Percentiles rank a stretch among this genome's conserved stretches.
Evolutionary conservation across 2,888 invertebrate species (phyloP).

Genomic region (Linyphia triangularis): DNA sequence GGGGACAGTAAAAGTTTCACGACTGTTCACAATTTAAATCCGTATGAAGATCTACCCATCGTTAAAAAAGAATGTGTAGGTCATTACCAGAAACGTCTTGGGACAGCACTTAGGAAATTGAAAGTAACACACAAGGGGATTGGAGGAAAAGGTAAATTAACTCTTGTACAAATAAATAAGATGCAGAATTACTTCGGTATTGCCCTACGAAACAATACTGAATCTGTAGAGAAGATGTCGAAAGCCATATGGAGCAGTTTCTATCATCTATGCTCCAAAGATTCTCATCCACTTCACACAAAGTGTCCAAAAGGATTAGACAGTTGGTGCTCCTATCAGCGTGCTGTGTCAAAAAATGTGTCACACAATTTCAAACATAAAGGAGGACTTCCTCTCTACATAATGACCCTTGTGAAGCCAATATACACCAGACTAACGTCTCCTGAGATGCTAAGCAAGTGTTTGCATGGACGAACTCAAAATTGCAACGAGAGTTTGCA

Average conservation of each 20-base stretch:
- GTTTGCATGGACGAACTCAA: not conserved
- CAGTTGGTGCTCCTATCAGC: constrained; percentile 7
- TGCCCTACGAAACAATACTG: not conserved
- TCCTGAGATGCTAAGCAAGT: not conserved
- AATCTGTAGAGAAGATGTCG: not conserved
- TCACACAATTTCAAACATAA: not conserved
- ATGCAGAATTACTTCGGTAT: constrained; percentile 18
- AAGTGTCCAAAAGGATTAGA: not conserved
- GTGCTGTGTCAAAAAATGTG: not conserved
- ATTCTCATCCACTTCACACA: not conserved
- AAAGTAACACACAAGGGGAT: not conserved
- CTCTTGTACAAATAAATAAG: not conserved
- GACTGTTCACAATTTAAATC: not conserved
- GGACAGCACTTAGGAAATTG: not conserved
- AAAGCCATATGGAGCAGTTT: constrained; percentile 2
- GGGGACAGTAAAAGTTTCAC: not conserved
- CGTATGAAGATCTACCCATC: not conserved
- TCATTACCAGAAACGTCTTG: not conserved
- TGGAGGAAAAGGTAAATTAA: not conserved
- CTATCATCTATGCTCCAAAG: not conserved
- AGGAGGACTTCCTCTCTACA: not conserved
- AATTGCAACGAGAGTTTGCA: too few species aligned
- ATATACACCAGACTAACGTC: not conserved
- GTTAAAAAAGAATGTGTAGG: constrained; percentile 12
- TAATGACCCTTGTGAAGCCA: not conserved